Evolutionary conservation across 2,797 vertebrate species (phyloP), one percentile per base, ranked within the genome.

Genomic region (Enteromius afrohamiltoni): DNA sequence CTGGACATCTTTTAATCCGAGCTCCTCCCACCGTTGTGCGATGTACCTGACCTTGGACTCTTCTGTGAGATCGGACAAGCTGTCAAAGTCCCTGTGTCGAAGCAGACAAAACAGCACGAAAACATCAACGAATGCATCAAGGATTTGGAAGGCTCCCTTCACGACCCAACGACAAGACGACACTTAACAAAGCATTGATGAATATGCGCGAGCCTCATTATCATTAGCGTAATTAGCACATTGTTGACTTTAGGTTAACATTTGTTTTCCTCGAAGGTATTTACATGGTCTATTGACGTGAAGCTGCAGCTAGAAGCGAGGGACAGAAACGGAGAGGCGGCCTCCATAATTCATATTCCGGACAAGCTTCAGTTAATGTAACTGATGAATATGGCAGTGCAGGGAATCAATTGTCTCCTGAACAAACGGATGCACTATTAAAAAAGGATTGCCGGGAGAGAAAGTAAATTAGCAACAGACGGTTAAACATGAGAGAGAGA

Each of bases 1-100:
- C 79, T 76, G 94, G 84, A 97, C 91, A n/a, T 97, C 95, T 77
- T 95, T 96, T 86, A 98, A 91, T 69, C 97, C 96, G 34, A 95
- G 90, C 69, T 95, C 95, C 73, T 90, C 92, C 98, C 97, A 99
- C n/a, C 93, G 94, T 86, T 87, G 91, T 92, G 93, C 94, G 71
- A 98, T 94, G 70, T 92, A 91, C 88, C 91, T 88, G 77, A 94
- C 95, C 85, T 93, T 83, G 55, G 93, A 93, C 78, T 90, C 92
- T 82, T 96, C 95, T 1, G 92, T 93, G 84, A 93, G 91, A 55
- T 92, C 93, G 79, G 93, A 85, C 40, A 94, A 85, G 83, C 83
- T 93, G 90, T 86, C 94, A 83, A 92, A 96, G 86, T 93, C 93
- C 92, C 97, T 98, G 83, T 77, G 73, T 67, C 5, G 6, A 29